Evolutionary conservation across 1,140 invertebrate genomes (phyloP).

Genomic region (Galleria mellonella): DNA sequence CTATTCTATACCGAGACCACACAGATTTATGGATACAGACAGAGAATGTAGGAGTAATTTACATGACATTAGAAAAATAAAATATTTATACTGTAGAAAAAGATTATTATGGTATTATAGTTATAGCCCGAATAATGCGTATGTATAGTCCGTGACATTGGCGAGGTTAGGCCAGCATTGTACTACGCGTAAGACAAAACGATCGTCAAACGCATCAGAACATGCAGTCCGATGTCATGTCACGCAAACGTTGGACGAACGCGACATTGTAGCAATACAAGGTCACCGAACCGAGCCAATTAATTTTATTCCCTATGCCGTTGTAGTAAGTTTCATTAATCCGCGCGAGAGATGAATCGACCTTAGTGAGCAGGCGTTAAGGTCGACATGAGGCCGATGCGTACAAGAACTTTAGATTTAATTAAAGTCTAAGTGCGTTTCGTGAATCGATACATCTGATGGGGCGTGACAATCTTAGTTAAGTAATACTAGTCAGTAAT

Average conservation of each 20-base stretch:
- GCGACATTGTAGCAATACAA: background rate
- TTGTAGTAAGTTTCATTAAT: slow-evolving; percentile 3
- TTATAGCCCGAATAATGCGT: background rate
- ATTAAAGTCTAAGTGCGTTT: slow-evolving; percentile 28
- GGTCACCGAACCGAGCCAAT: slow-evolving; percentile 3
- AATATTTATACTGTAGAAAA: no score
- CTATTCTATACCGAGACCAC: no score
- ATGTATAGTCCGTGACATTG: slow-evolving; percentile 41
- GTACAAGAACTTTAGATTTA: slow-evolving; percentile 34
- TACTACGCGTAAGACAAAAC: slow-evolving; percentile 16
- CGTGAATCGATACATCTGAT: slow-evolving; percentile 14
- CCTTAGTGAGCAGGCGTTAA: slow-evolving; percentile 17
- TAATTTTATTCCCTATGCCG: slow-evolving; percentile 2
- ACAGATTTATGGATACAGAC: no score
- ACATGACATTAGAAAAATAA: no score
- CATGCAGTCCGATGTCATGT: slow-evolving; percentile 15
- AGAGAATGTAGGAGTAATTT: no score
- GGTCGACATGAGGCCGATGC: slow-evolving; percentile 36
- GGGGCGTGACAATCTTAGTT: no score
- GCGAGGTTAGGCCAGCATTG: slow-evolving; percentile 29
- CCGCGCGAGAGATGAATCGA: slow-evolving; percentile 6
- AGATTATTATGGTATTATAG: no score
- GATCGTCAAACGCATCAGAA: background rate
- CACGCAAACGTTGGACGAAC: slow-evolving; percentile 21
- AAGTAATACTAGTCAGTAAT: no score